Evolutionary conservation across 2,888 invertebrate genomes (phyloP), one percentile per base, ranked within the genome.

Genomic region (Dryobotodes eremita): DNA sequence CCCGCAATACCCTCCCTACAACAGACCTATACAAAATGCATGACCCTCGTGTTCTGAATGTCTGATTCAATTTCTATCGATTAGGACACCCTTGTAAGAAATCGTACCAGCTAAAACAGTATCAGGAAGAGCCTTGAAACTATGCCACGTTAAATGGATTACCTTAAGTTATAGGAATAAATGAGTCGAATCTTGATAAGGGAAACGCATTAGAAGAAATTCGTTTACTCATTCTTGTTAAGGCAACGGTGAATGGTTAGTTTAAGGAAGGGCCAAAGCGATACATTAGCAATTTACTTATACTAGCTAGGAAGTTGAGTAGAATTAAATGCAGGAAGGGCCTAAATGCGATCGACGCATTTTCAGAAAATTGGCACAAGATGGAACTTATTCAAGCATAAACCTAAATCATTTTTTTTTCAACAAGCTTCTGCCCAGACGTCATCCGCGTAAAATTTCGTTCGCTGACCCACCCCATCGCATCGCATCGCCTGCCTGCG

Each of bases 21-120:
- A 46, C 26, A 57, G 77, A 62, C 70, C 73, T 68, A 92, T 92
- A 91, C 87, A 92, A 92, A 91, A 92, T 92, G 87, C 90, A 92
- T 88, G 89, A 85, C 75, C 88, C 89, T 62, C 84, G 72, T 80
- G 57, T 76, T 75, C 75, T 79, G 89, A 89, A 89, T 89, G 83
- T 87, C 87, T 90, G 88, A 91, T 91, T 86, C 86, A 78, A 87
- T 87, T 86, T 70, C 42, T 89, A 92, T 92, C 86, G 91, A 92
- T 91, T 89, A 79, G 75, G 48, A 70, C 64, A 59, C 77, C 73
- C 74, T 66, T 72, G 70, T 61, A 79, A 70, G 71, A 64, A 57
- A 81, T 71, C 69, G 75, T 31, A 64, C 79, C 17, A 69, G 53
- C 79, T 74, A 71, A 77, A 79, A 74, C 64, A 66, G 72, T 77